These are phyloP conservation scores for Corythaixoides concolor DNA, from an alignment of 2,113 vertebrate species.

Conservation along the genomic window DNA sequence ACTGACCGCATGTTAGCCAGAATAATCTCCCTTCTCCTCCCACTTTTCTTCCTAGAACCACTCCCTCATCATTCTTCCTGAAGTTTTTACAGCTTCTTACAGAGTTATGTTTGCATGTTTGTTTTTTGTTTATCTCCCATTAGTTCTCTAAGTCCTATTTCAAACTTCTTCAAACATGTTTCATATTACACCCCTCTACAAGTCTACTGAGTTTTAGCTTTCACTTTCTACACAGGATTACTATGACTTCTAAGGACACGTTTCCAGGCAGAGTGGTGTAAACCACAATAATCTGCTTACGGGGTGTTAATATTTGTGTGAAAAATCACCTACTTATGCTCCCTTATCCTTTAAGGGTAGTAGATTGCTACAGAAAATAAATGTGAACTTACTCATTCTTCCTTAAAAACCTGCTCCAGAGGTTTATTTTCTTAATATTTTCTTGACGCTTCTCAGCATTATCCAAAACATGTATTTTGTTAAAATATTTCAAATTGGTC, in stretches of 20 bases:
- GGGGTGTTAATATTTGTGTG: neutral
- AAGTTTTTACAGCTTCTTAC: neutral
- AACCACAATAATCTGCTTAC: neutral
- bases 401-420: neutral
- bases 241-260: neutral
- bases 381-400: neutral
- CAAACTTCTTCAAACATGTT: neutral
- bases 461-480: neutral
- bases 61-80: neutral
- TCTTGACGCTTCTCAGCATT: neutral
- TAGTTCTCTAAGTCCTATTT: neutral
- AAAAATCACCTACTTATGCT: neutral
- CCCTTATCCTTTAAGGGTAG: neutral
- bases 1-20: neutral
- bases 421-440: neutral
- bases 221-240: neutral
- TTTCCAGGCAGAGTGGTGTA: neutral
- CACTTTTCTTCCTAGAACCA: neutral
- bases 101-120: neutral
- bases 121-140: neutral
- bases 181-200: neutral
- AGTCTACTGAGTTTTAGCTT: neutral
- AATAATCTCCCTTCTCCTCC: neutral
- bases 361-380: neutral
- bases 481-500: neutral